phyloP scores from a whole-genome alignment of 1,140 invertebrate genomes.

The Leptopilina clavipes region DNA sequence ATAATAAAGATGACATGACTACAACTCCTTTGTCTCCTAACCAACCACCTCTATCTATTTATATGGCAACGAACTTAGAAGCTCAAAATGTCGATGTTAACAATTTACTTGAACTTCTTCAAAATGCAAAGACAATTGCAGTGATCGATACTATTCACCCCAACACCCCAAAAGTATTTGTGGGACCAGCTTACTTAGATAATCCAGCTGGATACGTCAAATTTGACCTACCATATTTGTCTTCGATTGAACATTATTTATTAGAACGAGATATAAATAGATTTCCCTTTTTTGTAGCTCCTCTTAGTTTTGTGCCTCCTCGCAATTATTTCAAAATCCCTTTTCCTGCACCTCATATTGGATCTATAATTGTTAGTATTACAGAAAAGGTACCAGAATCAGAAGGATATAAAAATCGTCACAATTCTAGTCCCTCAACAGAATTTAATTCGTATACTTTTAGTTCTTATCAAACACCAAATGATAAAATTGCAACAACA shows the following conservation, averaged over 20 bases:
- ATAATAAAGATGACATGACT: slow-evolving; percentile 60
- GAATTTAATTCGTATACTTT: slow-evolving; percentile 63
- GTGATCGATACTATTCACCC: slow-evolving; percentile 83
- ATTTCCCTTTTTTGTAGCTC: slow-evolving; percentile 88
- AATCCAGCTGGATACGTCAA: slow-evolving; percentile 83
- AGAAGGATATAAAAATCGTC: slow-evolving; percentile 54
- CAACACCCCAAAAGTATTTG: slow-evolving; percentile 84
- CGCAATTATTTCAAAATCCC: slow-evolving; percentile 88
- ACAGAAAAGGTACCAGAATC: slow-evolving; percentile 48
- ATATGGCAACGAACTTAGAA: slow-evolving; percentile 76
- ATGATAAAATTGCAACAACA: slow-evolving; percentile 60
- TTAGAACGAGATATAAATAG: slow-evolving; percentile 83
- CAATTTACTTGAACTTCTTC: slow-evolving; percentile 82
- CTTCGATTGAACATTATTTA: slow-evolving; percentile 81
- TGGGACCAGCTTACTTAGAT: slow-evolving; percentile 83
- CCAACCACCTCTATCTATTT: slow-evolving; percentile 87
- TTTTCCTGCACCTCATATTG: slow-evolving; percentile 88
- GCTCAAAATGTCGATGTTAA: slow-evolving; percentile 76
- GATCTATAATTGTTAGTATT: slow-evolving; percentile 84
- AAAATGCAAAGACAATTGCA: slow-evolving; percentile 82
- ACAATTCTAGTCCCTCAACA: slow-evolving; percentile 58
- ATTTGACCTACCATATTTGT: slow-evolving; percentile 88
- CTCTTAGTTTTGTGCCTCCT: slow-evolving; percentile 86
- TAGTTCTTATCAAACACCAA: slow-evolving; percentile 45
- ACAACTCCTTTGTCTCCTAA: slow-evolving; percentile 76